Conservation (phyloP, 2,888 invertebrate species). For the Marasmarcha lunaedactyla region DNA sequence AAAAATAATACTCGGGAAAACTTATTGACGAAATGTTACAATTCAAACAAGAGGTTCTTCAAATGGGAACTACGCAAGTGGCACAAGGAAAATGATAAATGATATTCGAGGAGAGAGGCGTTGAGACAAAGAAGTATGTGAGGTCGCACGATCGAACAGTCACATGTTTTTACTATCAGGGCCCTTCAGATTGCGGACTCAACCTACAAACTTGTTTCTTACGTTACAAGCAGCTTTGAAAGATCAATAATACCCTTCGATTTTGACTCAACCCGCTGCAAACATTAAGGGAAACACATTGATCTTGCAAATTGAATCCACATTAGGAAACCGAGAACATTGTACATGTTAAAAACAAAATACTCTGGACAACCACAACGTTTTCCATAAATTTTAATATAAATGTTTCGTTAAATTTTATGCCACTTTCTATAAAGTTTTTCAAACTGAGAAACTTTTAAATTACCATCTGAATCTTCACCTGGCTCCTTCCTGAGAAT, state of each 20-base stretch:
- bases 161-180: constrained; percentile 37
- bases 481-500: constrained; percentile 39
- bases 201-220: no score
- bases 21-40: no score
- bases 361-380: background rate
- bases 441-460: constrained; percentile 30
- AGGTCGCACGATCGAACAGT: constrained; percentile 46
- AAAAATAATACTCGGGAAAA: no score
- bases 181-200: constrained; percentile 45
- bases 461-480: constrained; percentile 38
- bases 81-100: background rate
- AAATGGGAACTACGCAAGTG: no score
- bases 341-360: background rate
- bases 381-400: background rate
- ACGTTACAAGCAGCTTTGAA: no score
- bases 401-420: background rate
- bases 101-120: background rate
- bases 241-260: no score
- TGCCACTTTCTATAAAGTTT: constrained; percentile 6
- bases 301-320: no score
- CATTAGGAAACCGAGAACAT: no score
- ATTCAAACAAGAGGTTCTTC: no score
- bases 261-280: no score
- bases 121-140: constrained; percentile 37
- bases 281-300: background rate